Evolutionary conservation across 1,140 invertebrate species (phyloP), one percentile per base, ranked within the genome.

Genomic region (Schmidtea mediterranea): DNA sequence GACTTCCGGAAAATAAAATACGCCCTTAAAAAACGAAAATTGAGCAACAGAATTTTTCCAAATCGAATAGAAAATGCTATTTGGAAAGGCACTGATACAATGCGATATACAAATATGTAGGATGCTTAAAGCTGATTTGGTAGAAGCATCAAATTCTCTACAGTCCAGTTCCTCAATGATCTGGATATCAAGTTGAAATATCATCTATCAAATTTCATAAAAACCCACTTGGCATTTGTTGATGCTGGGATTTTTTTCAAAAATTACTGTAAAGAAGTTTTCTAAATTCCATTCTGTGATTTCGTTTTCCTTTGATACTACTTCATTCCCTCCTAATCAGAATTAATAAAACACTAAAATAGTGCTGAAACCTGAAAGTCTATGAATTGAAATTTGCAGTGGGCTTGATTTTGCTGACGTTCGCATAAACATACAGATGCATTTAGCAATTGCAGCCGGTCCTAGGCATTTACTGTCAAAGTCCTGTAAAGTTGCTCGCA

Each of bases 31-130:
- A 26, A 89, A 71, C 52, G 80, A 83, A 48, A 68, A 60, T 60
- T 73, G 83, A 36, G 80, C 81, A 58, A 92, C 84, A 12, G 77
- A 71, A 62, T 92, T 84, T 51, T 79, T 78, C 86, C 86, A 94
- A 41, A 76, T 73, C 43, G 79, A 71, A 62, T 86, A 92, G 52
- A 90, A 71, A 49, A 76, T 73, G 58, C 90, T 82, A 21, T 86
- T 74, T 13, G 84, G 84, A 60, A 90, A 87, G 15, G 18, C 40
- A 23, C 40, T 16, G 15, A 22, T 2, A 43, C 2, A 19, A 32
- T 32, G 26, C 3, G 26, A 22, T 36, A 23, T 46, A 46, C 18
- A 9, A 23, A 8, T 15, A 46, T 22, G 15, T 16, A 22, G 1
- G 23, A 8, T 22, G 12, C 23, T 16, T 15, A 32, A 16, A 6